Conservation (phyloP, 2,113 vertebrate species). For the Plecturocebus donacophilus region DNA sequence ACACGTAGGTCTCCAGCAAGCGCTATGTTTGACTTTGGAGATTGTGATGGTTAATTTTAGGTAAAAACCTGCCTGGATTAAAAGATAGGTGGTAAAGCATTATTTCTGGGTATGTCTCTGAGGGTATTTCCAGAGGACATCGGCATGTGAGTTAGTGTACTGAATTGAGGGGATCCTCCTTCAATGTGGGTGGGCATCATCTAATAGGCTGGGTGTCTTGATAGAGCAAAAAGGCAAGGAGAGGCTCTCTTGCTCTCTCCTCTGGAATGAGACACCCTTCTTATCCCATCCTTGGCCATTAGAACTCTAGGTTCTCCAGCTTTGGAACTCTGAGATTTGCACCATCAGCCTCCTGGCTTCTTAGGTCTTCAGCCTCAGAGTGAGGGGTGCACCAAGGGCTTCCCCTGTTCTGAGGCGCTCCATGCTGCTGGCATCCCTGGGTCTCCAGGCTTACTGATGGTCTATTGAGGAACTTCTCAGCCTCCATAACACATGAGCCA, state of each 20-base stretch:
- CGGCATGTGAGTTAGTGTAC: background rate
- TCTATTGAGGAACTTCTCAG: background rate
- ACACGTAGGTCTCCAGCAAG: background rate
- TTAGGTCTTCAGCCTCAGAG: background rate
- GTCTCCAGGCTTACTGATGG: background rate
- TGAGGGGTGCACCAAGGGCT: background rate
- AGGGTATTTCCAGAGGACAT: background rate
- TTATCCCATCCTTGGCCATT: background rate
- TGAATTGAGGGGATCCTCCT: background rate
- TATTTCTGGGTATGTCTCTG: background rate
- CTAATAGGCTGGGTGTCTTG: background rate
- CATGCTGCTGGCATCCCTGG: background rate
- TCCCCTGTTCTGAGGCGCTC: background rate
- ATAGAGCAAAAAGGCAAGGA: background rate
- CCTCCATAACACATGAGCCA: background rate
- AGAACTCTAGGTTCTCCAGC: background rate
- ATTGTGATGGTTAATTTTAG: background rate
- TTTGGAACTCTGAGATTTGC: background rate
- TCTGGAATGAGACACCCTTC: background rate
- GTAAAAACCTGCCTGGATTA: background rate
- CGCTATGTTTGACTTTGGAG: background rate
- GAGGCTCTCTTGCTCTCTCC: background rate
- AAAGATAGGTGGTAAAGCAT: background rate
- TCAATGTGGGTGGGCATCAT: background rate
- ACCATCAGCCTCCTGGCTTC: background rate